phyloP scores from a whole-genome alignment of 2,113 vertebrate species.

The Malurus elegans region DNA sequence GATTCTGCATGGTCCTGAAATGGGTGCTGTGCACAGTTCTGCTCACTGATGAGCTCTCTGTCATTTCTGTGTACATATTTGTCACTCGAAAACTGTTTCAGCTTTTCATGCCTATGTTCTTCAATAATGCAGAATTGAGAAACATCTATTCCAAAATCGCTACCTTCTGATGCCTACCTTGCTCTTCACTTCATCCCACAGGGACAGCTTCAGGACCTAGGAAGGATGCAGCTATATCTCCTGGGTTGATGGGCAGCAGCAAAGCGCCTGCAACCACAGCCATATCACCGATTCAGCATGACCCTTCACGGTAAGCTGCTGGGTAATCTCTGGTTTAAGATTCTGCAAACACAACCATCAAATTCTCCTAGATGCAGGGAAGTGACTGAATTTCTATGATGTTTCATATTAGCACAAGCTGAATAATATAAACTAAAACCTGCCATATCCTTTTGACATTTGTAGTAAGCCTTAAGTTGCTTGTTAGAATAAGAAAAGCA shows the following conservation, averaged over 20 bases:
- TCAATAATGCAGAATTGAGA: not conserved
- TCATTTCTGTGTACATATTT: not conserved
- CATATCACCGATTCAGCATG: slow-evolving; percentile 33
- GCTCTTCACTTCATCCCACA: slow-evolving; percentile 54
- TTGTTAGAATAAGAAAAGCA: slow-evolving; percentile 49
- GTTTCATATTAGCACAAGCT: not conserved
- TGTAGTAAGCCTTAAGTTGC: slow-evolving; percentile 57
- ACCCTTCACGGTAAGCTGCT: slow-evolving; percentile 60
- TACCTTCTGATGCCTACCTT: not conserved
- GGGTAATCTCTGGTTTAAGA: slow-evolving; percentile 19
- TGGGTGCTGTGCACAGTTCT: not conserved
- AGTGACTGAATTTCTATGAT: slow-evolving; percentile 13
- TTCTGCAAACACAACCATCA: not conserved
- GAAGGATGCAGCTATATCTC: slow-evolving; percentile 78
- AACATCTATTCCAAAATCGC: not conserved
- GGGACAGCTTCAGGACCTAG: slow-evolving; percentile 23
- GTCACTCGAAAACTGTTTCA: not conserved
- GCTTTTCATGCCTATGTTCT: not conserved
- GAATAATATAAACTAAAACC: slow-evolving; percentile 42
- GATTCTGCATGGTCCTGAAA: not conserved
- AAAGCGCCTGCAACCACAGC: slow-evolving; percentile 9
- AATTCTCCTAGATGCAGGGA: not conserved
- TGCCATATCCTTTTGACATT: slow-evolving; percentile 53
- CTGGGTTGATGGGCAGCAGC: slow-evolving; percentile 53
- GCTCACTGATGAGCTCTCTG: not conserved